Conservation (phyloP, 2,888 invertebrate genomes). For the Thyatira batis region DNA sequence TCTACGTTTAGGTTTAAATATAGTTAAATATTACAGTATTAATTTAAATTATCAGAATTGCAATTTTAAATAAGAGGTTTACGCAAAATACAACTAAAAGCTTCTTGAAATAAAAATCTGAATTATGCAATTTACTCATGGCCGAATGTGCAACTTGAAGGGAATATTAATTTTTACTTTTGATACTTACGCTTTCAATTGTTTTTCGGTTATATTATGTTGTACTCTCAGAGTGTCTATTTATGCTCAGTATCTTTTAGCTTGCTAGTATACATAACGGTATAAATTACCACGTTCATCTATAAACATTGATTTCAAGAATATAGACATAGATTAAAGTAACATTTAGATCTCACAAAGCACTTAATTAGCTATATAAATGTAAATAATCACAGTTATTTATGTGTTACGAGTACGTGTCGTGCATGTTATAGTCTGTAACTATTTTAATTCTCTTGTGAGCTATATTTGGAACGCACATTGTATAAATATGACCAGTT, state of each 20-base stretch:
- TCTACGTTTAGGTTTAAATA: neutral
- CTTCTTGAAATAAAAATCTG: neutral
- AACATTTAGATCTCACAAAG: neutral
- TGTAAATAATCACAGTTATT: slow-evolving; percentile 1
- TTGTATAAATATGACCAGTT: slow-evolving; percentile 57
- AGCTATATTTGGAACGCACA: slow-evolving; percentile 57
- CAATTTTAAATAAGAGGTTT: no score
- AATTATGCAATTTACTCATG: neutral
- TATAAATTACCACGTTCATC: no score
- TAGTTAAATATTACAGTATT: no score
- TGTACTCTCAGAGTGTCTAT: no score
- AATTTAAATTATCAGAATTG: neutral
- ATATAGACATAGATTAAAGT: no score
- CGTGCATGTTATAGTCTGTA: slow-evolving; percentile 26
- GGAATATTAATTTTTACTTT: neutral
- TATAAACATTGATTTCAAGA: no score
- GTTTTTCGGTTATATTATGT: neutral
- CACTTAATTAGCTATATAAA: slow-evolving; percentile 2
- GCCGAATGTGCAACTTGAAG: neutral
- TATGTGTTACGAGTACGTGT: slow-evolving; percentile 12
- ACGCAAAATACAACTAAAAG: neutral
- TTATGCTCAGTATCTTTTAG: no score
- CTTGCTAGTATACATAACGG: no score
- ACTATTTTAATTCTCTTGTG: slow-evolving; percentile 33
- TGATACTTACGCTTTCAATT: neutral